Evolutionary conservation across 2,888 invertebrate species (phyloP), one percentile per base, ranked within the genome.

Genomic region (Drosophila diplacantha): DNA sequence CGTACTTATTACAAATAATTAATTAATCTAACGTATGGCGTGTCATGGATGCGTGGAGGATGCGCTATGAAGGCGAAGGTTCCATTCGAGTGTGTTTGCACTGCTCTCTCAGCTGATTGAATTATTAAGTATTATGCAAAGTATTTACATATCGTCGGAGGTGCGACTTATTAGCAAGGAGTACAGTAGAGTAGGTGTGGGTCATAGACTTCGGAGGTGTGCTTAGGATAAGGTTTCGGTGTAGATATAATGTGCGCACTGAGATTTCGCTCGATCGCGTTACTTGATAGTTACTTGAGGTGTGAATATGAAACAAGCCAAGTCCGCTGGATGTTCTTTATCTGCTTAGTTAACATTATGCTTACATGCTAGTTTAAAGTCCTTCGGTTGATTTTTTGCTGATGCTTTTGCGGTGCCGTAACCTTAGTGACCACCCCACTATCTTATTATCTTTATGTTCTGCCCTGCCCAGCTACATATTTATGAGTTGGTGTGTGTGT

Each of bases 301-400:
- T 47, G 11, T 52, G 31, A 26, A 50, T 71, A 46, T 71, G 74
- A 73, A 67, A 69, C 54, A 67, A 63, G 65, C 58, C 58, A 65
- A 58, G 58, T 64, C 57, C 32, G 44, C 46, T 59, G 51, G 53
- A 5, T 69, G 51, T 41, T 63, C 41, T 50, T 43, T 57, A 53
- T 56, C 29, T 46, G 49, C 46, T 54, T 65, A 60, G 59, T 70
- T 70, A 75, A 81, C 58, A 58, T 73, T 77, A 77, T 58, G 59
- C 80, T 83, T 85, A 83, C 32, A 53, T 20, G 70, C 69, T 81
- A 83, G 54, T 72, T 69, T 73, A 83, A 83, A 83, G 85, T 84
- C 84, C 78, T 72, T 83, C 67, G 60, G 62, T 69, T 64, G 55
- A 58, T 68, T 47, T 77, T 67, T 66, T 80, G 60, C 71, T 62